Percentiles rank a stretch among this genome's conserved stretches.
phyloP scores from a whole-genome alignment of 2,113 vertebrate species.

The Pedetes capensis region DNA sequence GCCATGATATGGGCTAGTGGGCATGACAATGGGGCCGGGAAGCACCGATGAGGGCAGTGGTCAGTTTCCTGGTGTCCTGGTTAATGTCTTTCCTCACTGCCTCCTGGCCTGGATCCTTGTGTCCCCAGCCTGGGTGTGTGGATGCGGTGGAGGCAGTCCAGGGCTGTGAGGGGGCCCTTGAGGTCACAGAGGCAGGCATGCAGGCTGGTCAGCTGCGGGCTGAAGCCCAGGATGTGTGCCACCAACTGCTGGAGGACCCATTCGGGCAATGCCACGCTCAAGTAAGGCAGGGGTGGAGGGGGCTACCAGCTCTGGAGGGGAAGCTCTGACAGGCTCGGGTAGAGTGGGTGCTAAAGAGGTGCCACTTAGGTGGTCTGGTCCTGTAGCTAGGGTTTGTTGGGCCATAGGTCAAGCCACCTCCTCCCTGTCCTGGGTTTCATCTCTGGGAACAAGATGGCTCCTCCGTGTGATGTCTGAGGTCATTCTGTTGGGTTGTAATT shows the following conservation, averaged over 20 bases:
- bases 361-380: neutral
- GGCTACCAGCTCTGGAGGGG: accelerated
- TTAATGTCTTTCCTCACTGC: neutral
- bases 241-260: conserved; percentile 82
- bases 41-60: neutral
- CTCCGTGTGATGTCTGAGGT: neutral
- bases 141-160: conserved; percentile 83
- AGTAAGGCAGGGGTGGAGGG: conserved; percentile 82
- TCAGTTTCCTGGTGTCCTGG: neutral
- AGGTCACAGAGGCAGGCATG: neutral
- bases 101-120: neutral
- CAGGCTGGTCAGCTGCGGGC: neutral
- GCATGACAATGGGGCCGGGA: neutral
- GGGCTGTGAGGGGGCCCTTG: conserved; percentile 79
- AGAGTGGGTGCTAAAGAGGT: neutral
- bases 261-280: conserved; percentile 88
- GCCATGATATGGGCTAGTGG: conserved; percentile 3
- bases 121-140: conserved; percentile 82
- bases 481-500: neutral
- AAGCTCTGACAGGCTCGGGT: accelerated
- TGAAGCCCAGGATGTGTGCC: conserved; percentile 83
- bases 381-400: neutral
- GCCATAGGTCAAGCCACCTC: neutral
- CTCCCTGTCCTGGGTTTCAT: neutral
- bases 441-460: neutral